A percentile compares a stretch with the other conserved stretches of the same genome.
These are phyloP conservation scores for Malurus alboscapulatus DNA, from an alignment of 2,113 vertebrate genomes.

Conservation along the genomic window DNA sequence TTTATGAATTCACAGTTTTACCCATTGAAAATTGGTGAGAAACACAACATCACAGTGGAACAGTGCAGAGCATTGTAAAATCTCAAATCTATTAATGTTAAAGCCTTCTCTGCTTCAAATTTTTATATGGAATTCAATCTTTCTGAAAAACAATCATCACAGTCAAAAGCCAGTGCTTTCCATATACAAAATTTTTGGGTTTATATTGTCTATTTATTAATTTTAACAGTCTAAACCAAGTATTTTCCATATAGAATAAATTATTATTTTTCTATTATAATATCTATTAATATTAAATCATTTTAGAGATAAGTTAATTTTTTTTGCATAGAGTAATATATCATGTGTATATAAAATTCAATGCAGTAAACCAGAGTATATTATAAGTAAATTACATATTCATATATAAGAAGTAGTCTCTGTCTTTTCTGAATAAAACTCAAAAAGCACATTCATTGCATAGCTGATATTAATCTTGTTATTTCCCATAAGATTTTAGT, in stretches of 20 bases:
- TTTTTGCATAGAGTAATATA: background rate
- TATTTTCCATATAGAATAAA: background rate
- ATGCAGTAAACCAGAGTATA: background rate
- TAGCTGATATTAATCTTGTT: conserved; percentile 9
- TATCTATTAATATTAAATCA: background rate
- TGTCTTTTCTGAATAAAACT: background rate
- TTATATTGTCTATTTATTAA: background rate
- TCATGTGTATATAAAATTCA: background rate
- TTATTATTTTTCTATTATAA: background rate
- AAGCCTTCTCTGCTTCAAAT: background rate
- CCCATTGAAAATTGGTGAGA: background rate
- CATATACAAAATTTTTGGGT: background rate
- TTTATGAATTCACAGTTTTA: background rate
- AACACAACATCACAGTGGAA: background rate
- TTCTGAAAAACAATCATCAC: background rate
- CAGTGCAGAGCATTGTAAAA: background rate
- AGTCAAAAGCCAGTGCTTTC: background rate
- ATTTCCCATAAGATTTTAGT: conserved; percentile 32
- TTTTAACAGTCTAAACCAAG: background rate
- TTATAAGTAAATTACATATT: background rate
- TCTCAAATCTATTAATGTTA: background rate
- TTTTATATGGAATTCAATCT: background rate
- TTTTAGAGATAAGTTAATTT: background rate
- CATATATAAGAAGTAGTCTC: background rate
- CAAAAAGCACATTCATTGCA: background rate